Base-by-base conservation (phyloP, 2,888 invertebrate species). In the Heteromyza rotundicornis region DNA sequence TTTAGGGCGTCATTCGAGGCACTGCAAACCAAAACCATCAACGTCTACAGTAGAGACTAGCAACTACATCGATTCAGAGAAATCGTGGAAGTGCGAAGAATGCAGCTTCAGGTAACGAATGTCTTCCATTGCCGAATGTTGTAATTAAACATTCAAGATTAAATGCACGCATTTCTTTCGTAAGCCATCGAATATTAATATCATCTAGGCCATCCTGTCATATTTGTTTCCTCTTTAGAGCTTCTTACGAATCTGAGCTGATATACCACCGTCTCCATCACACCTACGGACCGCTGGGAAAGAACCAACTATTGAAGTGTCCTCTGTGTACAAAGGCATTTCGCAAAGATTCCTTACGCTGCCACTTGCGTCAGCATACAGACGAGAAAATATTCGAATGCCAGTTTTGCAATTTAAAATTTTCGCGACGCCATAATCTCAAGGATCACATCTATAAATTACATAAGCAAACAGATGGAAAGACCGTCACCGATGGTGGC, bases 261-360 rank as follows among this genome's bases (percentile, higher is more conserved):
- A 84, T 91, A 60, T 92, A 89, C 76, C 93, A 93, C 80, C 87
- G 89, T 67, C 86, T 89, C 0, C 83, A 92, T 1, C 92, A 92
- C 75, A 82, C 84, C 0, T 67, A 72, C 20, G 70, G 68, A 3
- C 60, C 84, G 0, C 75, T 84, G 0, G 62, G 67, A 20, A 73
- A 70, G 23, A 63, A 72, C 16, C 70, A 76, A 19, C 65, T 76
- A 2, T 64, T 81, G 0, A 89, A 84, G 1, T 94, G 93, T 71
- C 89, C 90, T 0, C 72, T 90, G 23, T 93, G 93, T 73, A 83
- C 86, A 1, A 90, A 89, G 74, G 77, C 79, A 5, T 91, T 89
- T 68, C 83, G 84, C 10, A 92, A 91, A 75, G 82, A 86, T 10
- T 89, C 90, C 0, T 80, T 94, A 16, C 86, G 89, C 1, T 86